A percentile compares a stretch with the other conserved stretches of the same genome.
Evolutionary conservation across 2,888 invertebrate genomes (phyloP).

Genomic region (Acanthosoma haemorrhoidale): DNA sequence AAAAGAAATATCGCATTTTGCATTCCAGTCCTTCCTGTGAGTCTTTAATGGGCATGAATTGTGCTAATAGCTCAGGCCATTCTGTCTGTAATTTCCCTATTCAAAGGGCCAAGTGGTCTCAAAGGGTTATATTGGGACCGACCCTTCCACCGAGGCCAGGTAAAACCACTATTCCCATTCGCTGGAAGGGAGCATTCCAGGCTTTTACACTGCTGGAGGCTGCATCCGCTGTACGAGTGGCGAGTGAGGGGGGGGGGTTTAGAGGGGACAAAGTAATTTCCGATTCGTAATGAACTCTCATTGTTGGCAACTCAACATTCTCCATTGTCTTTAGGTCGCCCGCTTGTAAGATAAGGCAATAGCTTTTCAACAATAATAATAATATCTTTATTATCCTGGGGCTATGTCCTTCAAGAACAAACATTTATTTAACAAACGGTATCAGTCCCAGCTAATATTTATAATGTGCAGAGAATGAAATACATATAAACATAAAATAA

Average conservation of each 20-base stretch:
- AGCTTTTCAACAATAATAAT: too few relatives aligned
- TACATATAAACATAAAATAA: too few relatives aligned
- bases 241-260: too few relatives aligned
- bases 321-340: neutral
- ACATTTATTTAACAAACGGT: too few relatives aligned
- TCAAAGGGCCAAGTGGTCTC: constrained; percentile 7
- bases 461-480: too few relatives aligned
- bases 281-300: constrained; percentile 8
- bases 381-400: too few relatives aligned
- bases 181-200: constrained; percentile 8
- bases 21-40: neutral
- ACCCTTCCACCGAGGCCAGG: neutral
- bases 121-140: neutral
- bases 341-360: neutral
- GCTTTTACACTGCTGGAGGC: constrained; percentile 3
- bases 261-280: constrained; percentile 10
- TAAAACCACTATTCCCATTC: constrained; percentile 12
- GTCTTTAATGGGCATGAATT: constrained; percentile 14
- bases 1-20: constrained; percentile 1
- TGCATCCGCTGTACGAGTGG: neutral
- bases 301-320: constrained; percentile 1
- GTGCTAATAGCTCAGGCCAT: constrained; percentile 22
- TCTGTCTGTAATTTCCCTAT: constrained; percentile 21
- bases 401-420: too few relatives aligned
- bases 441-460: too few relatives aligned